phyloP scores from a whole-genome alignment of 2,113 vertebrate genomes.

The Lucifuga dentata region DNA sequence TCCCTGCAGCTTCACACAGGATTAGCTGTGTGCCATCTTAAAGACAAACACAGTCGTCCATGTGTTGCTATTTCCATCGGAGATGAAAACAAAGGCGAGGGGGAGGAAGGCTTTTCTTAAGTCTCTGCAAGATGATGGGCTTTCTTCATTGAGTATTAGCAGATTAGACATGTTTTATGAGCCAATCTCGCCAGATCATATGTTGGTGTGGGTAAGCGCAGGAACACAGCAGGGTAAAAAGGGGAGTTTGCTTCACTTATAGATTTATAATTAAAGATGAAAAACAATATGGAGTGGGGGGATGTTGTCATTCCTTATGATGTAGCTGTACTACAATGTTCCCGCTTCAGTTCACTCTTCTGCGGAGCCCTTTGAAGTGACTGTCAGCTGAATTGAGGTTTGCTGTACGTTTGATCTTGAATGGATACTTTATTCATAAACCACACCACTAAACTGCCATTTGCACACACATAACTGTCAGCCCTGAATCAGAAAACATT shows the following conservation, averaged over 20 bases:
- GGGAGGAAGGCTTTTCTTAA: slow-evolving; percentile 62
- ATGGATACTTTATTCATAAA: slow-evolving; percentile 76
- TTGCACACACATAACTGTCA: slow-evolving; percentile 51
- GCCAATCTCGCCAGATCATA: slow-evolving; percentile 70
- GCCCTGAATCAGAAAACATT: not conserved
- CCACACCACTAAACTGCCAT: slow-evolving; percentile 53
- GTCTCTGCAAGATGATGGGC: slow-evolving; percentile 70
- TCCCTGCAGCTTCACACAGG: slow-evolving; percentile 80
- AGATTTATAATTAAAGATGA: slow-evolving; percentile 73
- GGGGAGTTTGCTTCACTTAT: slow-evolving; percentile 42
- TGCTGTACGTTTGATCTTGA: slow-evolving; percentile 66
- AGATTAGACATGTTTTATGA: slow-evolving; percentile 80
- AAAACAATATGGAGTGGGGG: slow-evolving; percentile 65
- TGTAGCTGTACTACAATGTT: slow-evolving; percentile 35
- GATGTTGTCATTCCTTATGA: slow-evolving; percentile 43
- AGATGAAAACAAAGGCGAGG: slow-evolving; percentile 69
- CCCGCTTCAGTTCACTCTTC: slow-evolving; percentile 42
- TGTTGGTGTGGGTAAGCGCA: slow-evolving; percentile 39
- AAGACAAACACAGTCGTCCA: slow-evolving; percentile 73
- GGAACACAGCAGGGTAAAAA: slow-evolving; percentile 35
- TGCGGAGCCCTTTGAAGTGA: slow-evolving; percentile 53
- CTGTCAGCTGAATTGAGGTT: slow-evolving; percentile 59
- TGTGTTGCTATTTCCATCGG: slow-evolving; percentile 80
- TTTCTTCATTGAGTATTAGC: slow-evolving; percentile 77
- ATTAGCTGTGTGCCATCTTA: slow-evolving; percentile 77